Evolutionary conservation across 2,888 invertebrate genomes (phyloP).

Genomic region (Chrysodeixis includens): DNA sequence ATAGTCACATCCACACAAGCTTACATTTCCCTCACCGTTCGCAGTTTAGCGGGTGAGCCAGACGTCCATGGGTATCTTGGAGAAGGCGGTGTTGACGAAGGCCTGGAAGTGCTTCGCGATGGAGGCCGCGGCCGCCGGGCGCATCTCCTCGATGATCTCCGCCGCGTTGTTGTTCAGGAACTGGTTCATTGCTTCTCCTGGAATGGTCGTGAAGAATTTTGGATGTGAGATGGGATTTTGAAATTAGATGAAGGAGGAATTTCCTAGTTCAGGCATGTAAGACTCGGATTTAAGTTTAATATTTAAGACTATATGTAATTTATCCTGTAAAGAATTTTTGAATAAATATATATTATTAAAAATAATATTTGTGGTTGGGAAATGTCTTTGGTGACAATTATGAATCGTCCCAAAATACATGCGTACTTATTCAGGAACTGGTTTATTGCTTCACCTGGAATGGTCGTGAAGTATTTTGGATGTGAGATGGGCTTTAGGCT

Average conservation of each 20-base stretch:
- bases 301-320: too few relatives aligned
- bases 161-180: conserved; percentile 94
- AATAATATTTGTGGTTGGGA: too few relatives aligned
- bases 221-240: background rate
- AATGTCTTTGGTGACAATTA: too few relatives aligned
- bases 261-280: too few relatives aligned
- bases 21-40: too few relatives aligned
- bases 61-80: conserved; percentile 91
- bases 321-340: too few relatives aligned
- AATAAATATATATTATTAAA: too few relatives aligned
- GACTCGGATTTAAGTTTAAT: too few relatives aligned
- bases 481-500: background rate
- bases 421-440: conserved; percentile 95
- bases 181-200: conserved; percentile 95
- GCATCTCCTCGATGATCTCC: conserved; percentile 95
- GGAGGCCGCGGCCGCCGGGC: conserved; percentile 92
- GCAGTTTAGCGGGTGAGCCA: conserved; percentile 89
- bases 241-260: too few relatives aligned
- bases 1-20: too few relatives aligned
- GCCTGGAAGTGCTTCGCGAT: conserved; percentile 93
- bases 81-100: conserved; percentile 93
- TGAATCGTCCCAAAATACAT: too few relatives aligned
- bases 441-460: conserved; percentile 94
- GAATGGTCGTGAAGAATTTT: conserved; percentile 48
- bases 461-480: background rate